These are phyloP conservation scores for Drosophila siamana DNA, from an alignment of 2,888 invertebrate genomes.

Conservation along the genomic window DNA sequence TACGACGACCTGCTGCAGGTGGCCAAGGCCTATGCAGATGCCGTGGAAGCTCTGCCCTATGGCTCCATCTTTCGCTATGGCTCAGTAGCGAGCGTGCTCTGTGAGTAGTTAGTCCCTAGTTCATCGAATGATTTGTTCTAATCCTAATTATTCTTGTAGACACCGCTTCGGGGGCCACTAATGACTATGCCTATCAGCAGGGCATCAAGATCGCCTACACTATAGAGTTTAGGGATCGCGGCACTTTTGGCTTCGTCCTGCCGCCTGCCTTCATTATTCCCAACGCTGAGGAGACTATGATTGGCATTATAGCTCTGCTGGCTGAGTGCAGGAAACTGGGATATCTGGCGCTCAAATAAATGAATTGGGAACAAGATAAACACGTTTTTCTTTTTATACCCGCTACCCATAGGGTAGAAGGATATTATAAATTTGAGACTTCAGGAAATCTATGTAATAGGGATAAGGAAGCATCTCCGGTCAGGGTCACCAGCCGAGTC, in stretches of 20 bases:
- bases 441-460: too few relatives aligned
- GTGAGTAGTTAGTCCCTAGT: slow-evolving; percentile 82
- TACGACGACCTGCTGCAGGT: slow-evolving; percentile 85
- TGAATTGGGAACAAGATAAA: slow-evolving; percentile 2
- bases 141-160: slow-evolving; percentile 67
- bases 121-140: background rate
- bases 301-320: slow-evolving; percentile 85
- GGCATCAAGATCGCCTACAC: slow-evolving; percentile 85
- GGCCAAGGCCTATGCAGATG: slow-evolving; percentile 86
- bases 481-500: too few relatives aligned
- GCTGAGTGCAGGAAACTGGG: slow-evolving; percentile 35
- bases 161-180: slow-evolving; percentile 82
- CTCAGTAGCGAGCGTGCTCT: slow-evolving; percentile 86
- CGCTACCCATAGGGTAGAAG: too few relatives aligned
- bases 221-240: slow-evolving; percentile 88
- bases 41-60: slow-evolving; percentile 85
- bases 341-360: background rate
- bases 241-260: slow-evolving; percentile 89
- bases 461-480: too few relatives aligned
- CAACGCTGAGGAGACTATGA: slow-evolving; percentile 87
- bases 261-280: slow-evolving; percentile 88
- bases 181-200: slow-evolving; percentile 86
- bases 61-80: slow-evolving; percentile 86
- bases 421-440: too few relatives aligned
- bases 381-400: background rate